Evolutionary conservation across 2,888 invertebrate genomes (phyloP).

Genomic region (Deilephila elpenor): DNA sequence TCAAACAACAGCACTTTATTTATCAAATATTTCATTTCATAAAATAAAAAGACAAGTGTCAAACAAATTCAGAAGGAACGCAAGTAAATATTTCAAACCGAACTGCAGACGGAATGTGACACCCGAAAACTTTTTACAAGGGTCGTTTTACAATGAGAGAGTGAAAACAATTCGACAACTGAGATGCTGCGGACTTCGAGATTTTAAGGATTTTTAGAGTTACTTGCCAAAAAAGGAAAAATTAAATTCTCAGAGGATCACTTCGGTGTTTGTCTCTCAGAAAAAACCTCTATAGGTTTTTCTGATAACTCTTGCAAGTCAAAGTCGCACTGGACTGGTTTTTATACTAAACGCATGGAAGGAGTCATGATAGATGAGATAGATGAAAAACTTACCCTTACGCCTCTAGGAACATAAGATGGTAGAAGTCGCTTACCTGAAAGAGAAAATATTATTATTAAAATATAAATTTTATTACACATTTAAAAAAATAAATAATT

Average conservation of each 20-base stretch:
- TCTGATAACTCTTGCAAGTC: not conserved
- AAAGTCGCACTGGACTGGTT: not conserved
- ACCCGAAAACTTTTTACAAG: conserved; percentile 16
- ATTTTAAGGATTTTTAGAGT: too few relatives aligned
- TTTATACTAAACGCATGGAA: not conserved
- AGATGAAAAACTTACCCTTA: not conserved
- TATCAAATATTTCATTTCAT: not conserved
- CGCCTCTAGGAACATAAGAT: not conserved
- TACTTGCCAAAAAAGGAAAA: too few relatives aligned
- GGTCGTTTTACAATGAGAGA: conserved; percentile 7
- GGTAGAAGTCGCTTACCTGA: not conserved
- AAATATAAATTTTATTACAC: too few relatives aligned
- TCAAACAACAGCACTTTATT: not conserved
- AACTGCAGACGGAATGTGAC: not conserved
- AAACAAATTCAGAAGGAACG: not conserved
- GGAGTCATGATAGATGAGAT: not conserved
- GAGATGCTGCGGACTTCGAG: not conserved
- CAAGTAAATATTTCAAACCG: not conserved
- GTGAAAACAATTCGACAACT: not conserved
- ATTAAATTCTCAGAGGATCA: too few relatives aligned
- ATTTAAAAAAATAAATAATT: too few relatives aligned
- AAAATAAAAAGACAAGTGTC: not conserved
- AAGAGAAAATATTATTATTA: not conserved
- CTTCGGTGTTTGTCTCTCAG: too few relatives aligned
- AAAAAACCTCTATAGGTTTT: too few relatives aligned